phyloP scores from a whole-genome alignment of 2,888 invertebrate species.

The Pristionchus exspectatus region DNA sequence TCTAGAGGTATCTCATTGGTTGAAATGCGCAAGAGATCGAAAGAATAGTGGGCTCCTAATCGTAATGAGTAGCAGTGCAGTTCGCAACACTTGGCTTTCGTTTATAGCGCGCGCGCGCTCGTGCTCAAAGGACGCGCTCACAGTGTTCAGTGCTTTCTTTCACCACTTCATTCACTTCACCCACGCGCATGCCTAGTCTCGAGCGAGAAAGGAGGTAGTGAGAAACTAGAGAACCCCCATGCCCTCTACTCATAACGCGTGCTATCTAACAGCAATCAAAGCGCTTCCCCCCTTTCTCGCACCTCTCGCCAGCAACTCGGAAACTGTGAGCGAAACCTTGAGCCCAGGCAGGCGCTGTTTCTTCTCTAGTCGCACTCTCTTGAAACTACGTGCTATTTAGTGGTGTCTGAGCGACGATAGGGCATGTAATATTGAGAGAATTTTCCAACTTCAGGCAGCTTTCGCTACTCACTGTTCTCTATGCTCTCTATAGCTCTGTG shows the following conservation, averaged over 20 bases:
- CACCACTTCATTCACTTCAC: not conserved
- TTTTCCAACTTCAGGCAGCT: too few species aligned
- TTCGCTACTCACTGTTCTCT: too few species aligned
- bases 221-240: too few species aligned
- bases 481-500: not conserved
- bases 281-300: too few species aligned
- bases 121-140: too few species aligned
- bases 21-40: too few species aligned
- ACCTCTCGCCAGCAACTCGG: not conserved
- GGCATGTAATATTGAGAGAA: not conserved
- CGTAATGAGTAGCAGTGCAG: not conserved
- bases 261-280: not conserved
- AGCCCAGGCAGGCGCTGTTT: not conserved
- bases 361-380: not conserved
- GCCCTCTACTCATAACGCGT: not conserved
- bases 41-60: too few species aligned
- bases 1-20: too few species aligned
- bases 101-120: not conserved
- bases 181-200: not conserved
- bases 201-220: not conserved
- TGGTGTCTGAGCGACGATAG: not conserved
- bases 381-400: not conserved
- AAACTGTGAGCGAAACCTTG: constrained; percentile 2
- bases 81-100: not conserved
- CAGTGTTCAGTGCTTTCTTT: too few species aligned